Evolutionary conservation across 2,113 vertebrate species (phyloP), one percentile per base, ranked within the genome.

Genomic region (Platycercus adscitus): DNA sequence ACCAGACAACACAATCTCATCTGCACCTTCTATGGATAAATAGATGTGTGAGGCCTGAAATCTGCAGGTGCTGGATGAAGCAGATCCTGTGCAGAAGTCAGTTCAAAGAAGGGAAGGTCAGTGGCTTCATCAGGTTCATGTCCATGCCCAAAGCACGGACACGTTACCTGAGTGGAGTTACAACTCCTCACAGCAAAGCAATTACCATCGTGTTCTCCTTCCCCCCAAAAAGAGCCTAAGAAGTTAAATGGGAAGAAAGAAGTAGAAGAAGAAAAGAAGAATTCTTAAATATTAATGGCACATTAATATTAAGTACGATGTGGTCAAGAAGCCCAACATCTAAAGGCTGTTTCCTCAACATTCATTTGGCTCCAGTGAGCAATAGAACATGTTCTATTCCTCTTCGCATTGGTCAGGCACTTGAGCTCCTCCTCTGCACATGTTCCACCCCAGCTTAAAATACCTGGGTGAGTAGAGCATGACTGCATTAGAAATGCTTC

Each of bases 41-140:
- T 1, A 17, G 8, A 11, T 10, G 9, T 5, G 11, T 2, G 17
- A 47, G 33, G 29, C 25, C 17, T 12, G 16, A 29, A 60, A 37
- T 4, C 13, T 0, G 4, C 13, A 6, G 61, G 29, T 41, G 31
- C 47, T 6, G 2, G 25, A 46, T 1, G 5, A 46, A 82, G 56
- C 41, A 29, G 47, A 31, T 3, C 4, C n/a, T 2, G 1, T 1
- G 16, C 9, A 61, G 24, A n/a, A 46, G 17, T 11, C 7, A 6
- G 14, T 23, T 65, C 49, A 39, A 63, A 77, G 3, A 7, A 5
- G 6, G 25, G 31, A 64, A 44, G 25, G 18, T 13, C 68, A 29
- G 20, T 4, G 4, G n/a, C 35, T 68, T 39, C 53, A 17, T 7
- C 41, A 18, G 37, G 69, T 25, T 82, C 33, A 1, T 1, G 5